These are phyloP conservation scores for Dicrurus megarhynchus DNA, from an alignment of 2,113 vertebrate genomes.

Conservation along the genomic window DNA sequence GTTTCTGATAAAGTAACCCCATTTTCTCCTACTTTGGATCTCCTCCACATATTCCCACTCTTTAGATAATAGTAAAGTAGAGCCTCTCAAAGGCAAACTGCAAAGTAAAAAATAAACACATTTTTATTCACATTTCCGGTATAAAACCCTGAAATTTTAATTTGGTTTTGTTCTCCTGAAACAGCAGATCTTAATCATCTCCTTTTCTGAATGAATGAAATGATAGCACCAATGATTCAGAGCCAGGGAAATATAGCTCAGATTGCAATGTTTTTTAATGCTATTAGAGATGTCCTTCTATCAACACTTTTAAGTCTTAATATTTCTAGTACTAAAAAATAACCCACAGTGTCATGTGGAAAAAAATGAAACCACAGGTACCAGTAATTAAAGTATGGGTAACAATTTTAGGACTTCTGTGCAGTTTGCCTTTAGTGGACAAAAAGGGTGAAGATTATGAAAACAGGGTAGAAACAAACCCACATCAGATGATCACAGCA, in stretches of 20 bases:
- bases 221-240: not conserved
- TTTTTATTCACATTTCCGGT: not conserved
- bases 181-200: not conserved
- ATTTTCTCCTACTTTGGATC: slow-evolving; percentile 65
- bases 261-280: not conserved
- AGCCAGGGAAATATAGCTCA: not conserved
- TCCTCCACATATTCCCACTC: slow-evolving; percentile 65
- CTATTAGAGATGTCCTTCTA: not conserved
- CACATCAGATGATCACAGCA: slow-evolving; percentile 30
- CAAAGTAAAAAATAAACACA: slow-evolving; percentile 42
- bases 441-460: slow-evolving; percentile 50
- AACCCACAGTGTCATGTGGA: not conserved
- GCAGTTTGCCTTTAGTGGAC: slow-evolving; percentile 63
- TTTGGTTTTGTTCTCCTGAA: not conserved
- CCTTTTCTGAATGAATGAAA: not conserved
- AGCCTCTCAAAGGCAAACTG: slow-evolving; percentile 64
- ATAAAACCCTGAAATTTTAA: not conserved
- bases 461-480: slow-evolving; percentile 48
- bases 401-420: slow-evolving; percentile 13
- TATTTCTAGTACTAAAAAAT: not conserved
- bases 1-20: slow-evolving; percentile 58
- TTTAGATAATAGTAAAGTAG: slow-evolving; percentile 62
- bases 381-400: not conserved
- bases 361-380: not conserved
- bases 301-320: not conserved